Conservation (phyloP, 2,797 vertebrate species). For the Notoglanidium macrostoma region DNA sequence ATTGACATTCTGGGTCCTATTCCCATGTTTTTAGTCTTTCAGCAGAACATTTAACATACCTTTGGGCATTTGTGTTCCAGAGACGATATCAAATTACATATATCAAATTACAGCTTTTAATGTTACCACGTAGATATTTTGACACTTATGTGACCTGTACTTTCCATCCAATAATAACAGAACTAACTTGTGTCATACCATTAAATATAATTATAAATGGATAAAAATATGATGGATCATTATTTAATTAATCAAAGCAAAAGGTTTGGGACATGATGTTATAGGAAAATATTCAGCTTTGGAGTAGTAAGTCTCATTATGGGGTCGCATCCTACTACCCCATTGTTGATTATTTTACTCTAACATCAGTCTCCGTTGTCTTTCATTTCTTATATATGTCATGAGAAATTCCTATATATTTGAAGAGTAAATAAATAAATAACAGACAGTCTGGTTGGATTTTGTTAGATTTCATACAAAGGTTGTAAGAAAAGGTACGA, state of each 20-base stretch:
- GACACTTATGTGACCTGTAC: background rate
- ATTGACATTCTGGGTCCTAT: slow-evolving; percentile 8
- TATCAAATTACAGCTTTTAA: slow-evolving; percentile 5
- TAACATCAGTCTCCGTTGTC: background rate
- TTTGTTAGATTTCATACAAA: background rate
- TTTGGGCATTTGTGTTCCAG: background rate
- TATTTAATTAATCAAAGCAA: background rate
- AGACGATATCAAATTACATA: too few relatives aligned
- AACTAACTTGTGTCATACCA: background rate
- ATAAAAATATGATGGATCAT: background rate
- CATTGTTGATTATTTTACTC: background rate
- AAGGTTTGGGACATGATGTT: background rate
- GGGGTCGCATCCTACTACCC: background rate
- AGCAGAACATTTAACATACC: background rate
- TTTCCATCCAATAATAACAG: background rate
- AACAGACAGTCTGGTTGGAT: background rate
- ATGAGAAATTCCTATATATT: background rate
- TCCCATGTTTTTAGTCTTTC: background rate
- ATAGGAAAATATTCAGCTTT: background rate
- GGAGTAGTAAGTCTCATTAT: background rate
- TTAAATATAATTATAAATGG: background rate
- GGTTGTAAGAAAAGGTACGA: background rate
- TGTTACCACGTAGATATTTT: background rate
- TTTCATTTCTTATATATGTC: background rate
- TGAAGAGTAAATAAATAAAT: background rate